Base-by-base conservation (phyloP, 2,888 invertebrate genomes). In the Cheilosia variabilis region DNA sequence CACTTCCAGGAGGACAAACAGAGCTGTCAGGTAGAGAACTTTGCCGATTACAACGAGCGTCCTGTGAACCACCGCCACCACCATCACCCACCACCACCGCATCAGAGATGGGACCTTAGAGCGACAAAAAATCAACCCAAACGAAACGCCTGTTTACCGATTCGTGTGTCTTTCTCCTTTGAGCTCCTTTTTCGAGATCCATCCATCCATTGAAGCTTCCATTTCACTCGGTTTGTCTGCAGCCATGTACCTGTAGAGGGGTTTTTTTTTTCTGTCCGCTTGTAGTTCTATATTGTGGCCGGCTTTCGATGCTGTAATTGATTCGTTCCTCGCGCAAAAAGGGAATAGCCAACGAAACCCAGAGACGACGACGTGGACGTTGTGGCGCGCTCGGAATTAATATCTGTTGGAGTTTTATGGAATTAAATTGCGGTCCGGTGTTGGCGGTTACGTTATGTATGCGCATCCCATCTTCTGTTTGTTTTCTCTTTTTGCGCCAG, bases 351-450 rank as follows among this genome's bases (percentile, higher is more conserved):
- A 80, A 75, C 69, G 78, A 68, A 22, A 19, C 17, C 9, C 43
- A 17, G 63, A 7, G 31, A 57, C 47, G 27, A 50, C 63, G 63
- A 55, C 13, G 34, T 15, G 22, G 31, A 55, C 43, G 41, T 19
- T 34, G 52, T 50, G 27, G 73, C 69, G 72, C 80, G 71, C 55
- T 57, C 52, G 76, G 77, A 81, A 76, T 86, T 86, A 81, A 86
- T 86, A 81, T 86, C 81, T 86, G 76, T 63, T 72, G 76, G 66
- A 86, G 81, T 86, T 81, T 86, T 86, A 81, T 86, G 81, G 86
- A 81, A 81, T 86, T 86, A 86, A 86, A 86, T 86, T 86, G 76
- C 63, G 86, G 86, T 72, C 63, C 76, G 43, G 71, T 86, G 81
- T 69, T 77, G 63, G 81, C 58, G 81, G 86, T 76, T 86, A 57